Conservation (phyloP, 1,140 invertebrate species). For the Agrypnia vestita region DNA sequence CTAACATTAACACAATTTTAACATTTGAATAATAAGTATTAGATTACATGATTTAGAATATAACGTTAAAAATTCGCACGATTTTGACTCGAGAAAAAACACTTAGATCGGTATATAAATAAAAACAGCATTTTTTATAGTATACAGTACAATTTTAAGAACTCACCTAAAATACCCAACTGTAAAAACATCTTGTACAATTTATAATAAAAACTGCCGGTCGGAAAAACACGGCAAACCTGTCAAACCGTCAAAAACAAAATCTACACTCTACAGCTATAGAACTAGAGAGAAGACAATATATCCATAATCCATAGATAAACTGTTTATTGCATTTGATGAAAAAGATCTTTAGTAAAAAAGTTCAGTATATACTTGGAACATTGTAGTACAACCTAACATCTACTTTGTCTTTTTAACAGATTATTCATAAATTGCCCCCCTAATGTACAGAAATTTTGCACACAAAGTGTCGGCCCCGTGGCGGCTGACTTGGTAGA, state of each 20-base stretch:
- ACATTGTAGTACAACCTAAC: too few relatives aligned
- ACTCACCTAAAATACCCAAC: conserved; percentile 8
- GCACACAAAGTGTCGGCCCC: background rate
- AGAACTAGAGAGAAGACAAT: background rate
- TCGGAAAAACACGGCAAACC: background rate
- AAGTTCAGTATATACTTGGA: background rate
- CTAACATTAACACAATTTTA: too few relatives aligned
- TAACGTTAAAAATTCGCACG: too few relatives aligned
- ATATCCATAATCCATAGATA: background rate
- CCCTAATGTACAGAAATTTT: too few relatives aligned
- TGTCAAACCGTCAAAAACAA: conserved; percentile 18
- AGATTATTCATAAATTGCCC: too few relatives aligned
- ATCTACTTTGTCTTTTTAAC: too few relatives aligned
- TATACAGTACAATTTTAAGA: background rate
- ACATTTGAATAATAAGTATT: too few relatives aligned
- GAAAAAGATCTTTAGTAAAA: conserved; percentile 8
- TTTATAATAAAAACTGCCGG: conserved; percentile 2
- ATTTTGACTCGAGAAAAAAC: too few relatives aligned
- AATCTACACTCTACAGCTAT: background rate
- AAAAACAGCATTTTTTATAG: too few relatives aligned
- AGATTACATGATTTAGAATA: too few relatives aligned
- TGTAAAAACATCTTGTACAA: conserved; percentile 7
- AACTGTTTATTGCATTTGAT: background rate
- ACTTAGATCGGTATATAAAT: too few relatives aligned
- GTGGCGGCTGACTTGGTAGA: conserved; percentile 38